Evolutionary conservation across 2,797 vertebrate genomes (phyloP).

Genomic region (Dicrostonyx torquatus): DNA sequence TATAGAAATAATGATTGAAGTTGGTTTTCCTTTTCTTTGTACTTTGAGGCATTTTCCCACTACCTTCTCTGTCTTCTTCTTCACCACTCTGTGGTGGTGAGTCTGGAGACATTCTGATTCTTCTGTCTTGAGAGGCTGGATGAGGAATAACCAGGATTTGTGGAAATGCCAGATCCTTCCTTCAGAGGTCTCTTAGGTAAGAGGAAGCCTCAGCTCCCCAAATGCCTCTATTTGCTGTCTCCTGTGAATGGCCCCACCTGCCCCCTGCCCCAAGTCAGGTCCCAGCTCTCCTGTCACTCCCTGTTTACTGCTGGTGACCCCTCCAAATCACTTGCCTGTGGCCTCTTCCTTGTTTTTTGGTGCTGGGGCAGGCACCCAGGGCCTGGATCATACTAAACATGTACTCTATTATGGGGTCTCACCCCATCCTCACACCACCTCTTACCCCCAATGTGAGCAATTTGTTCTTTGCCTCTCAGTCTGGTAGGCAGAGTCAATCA

Average conservation of each 20-base stretch:
- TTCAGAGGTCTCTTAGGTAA: neutral
- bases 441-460: neutral
- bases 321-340: neutral
- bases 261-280: neutral
- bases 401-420: neutral
- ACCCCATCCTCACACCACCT: neutral
- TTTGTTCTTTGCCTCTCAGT: neutral
- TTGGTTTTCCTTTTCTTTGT: neutral
- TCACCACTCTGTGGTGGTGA: neutral
- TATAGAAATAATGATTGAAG: slow-evolving; percentile 32
- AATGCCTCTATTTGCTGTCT: neutral
- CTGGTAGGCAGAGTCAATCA: neutral
- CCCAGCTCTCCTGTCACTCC: neutral
- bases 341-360: neutral
- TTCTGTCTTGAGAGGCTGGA: neutral
- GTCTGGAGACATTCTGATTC: neutral
- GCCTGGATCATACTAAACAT: neutral
- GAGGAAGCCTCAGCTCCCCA: neutral
- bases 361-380: neutral
- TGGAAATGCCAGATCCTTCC: neutral
- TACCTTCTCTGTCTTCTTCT: neutral
- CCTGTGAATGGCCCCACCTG: neutral
- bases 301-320: neutral
- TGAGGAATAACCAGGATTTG: neutral
- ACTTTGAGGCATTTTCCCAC: slow-evolving; percentile 4